These are phyloP conservation scores for Sander lucioperca DNA, from an alignment of 2,113 vertebrate species.

Conservation along the genomic window DNA sequence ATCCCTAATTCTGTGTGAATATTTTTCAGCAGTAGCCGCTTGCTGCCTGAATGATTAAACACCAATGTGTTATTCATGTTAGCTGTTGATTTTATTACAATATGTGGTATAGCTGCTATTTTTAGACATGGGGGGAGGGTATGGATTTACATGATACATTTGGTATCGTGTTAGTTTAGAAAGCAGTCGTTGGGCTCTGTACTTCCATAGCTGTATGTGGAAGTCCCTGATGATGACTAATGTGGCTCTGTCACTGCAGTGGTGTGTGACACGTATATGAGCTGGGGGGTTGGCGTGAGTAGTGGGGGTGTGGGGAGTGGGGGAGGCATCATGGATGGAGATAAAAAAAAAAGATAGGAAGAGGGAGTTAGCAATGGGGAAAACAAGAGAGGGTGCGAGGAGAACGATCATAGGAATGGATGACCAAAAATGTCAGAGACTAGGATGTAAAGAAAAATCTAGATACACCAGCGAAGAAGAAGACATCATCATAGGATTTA, in stretches of 20 bases:
- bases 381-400: background rate
- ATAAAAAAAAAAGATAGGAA: slow-evolving; percentile 17
- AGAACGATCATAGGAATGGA: background rate
- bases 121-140: slow-evolving; percentile 48
- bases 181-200: slow-evolving; percentile 43
- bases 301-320: background rate
- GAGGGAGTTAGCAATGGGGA: slow-evolving; percentile 11
- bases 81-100: slow-evolving; percentile 45
- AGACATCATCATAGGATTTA: slow-evolving; percentile 4
- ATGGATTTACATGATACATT: slow-evolving; percentile 57
- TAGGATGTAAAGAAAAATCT: slow-evolving; percentile 14
- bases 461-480: background rate
- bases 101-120: slow-evolving; percentile 58
- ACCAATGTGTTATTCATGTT: slow-evolving; percentile 36
- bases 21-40: background rate
- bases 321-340: slow-evolving; percentile 21
- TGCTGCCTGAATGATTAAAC: slow-evolving; percentile 36
- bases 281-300: slow-evolving; percentile 24
- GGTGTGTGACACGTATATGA: slow-evolving; percentile 66
- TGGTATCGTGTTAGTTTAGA: slow-evolving; percentile 51
- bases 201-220: slow-evolving; percentile 66
- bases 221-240: slow-evolving; percentile 79
- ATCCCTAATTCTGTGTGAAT: too few species aligned
- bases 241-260: slow-evolving; percentile 73
- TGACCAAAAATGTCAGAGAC: background rate